phyloP scores from a whole-genome alignment of 1,140 invertebrate genomes.

The Holotrichia oblita region DNA sequence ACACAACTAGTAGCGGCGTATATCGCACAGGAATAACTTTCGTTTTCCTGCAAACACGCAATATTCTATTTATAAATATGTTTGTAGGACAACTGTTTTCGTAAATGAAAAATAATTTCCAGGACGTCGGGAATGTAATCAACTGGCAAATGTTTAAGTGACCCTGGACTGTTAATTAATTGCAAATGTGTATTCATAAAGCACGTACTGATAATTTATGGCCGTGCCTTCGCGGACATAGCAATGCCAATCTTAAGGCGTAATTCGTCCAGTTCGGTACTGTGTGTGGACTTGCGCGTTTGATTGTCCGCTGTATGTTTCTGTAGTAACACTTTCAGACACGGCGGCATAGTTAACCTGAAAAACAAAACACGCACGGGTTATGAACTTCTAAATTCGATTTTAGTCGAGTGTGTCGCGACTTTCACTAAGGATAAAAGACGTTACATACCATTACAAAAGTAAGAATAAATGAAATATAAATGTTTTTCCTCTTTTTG shows the following conservation, averaged over 20 bases:
- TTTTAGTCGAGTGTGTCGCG: slow-evolving; percentile 13
- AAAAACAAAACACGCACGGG: slow-evolving; percentile 25
- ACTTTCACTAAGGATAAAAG: not conserved
- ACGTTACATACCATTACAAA: not conserved
- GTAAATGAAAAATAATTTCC: not conserved
- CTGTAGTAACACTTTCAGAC: slow-evolving; percentile 10
- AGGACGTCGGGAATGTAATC: not conserved
- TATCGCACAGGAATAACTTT: too few species aligned
- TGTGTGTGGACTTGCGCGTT: slow-evolving; percentile 23
- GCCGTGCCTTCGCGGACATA: not conserved
- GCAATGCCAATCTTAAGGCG: slow-evolving; percentile 26
- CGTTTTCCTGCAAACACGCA: not conserved
- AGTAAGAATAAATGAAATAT: slow-evolving; percentile 2
- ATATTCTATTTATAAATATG: not conserved
- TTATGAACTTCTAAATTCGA: slow-evolving; percentile 22
- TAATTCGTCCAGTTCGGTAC: slow-evolving; percentile 22
- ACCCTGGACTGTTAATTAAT: slow-evolving; percentile 1
- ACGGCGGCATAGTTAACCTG: slow-evolving; percentile 29
- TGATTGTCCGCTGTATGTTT: not conserved
- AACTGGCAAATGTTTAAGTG: not conserved
- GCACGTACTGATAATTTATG: not conserved
- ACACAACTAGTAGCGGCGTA: too few species aligned
- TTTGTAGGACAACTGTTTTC: not conserved
- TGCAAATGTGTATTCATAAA: not conserved
- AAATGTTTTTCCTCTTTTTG: not conserved